Evolutionary conservation across 2,888 invertebrate genomes (phyloP).

Genomic region (Pollenia angustigena): DNA sequence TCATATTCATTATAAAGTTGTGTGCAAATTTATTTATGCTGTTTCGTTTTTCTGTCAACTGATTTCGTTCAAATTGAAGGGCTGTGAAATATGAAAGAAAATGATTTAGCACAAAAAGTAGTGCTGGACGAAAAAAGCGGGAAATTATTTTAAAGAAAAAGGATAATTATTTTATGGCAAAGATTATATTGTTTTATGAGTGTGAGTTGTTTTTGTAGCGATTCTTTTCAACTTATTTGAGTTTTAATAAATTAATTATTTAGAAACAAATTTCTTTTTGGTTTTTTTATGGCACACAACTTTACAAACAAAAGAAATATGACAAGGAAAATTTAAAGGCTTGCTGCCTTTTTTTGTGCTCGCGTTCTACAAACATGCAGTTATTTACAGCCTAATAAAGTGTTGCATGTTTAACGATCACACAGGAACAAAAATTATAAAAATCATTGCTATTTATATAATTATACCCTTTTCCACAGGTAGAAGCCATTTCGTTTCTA

Average conservation of each 20-base stretch:
- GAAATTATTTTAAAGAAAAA: neutral
- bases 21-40: neutral
- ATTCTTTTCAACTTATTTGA: neutral
- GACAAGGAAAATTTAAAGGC: too few relatives aligned
- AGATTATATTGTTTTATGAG: neutral
- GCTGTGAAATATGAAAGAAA: neutral
- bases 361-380: too few relatives aligned
- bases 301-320: too few relatives aligned
- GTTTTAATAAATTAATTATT: slow-evolving; percentile 12
- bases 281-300: too few relatives aligned
- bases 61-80: neutral
- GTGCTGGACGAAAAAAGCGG: neutral
- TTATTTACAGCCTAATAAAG: too few relatives aligned
- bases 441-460: too few relatives aligned
- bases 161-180: neutral
- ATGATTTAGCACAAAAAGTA: neutral
- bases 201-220: neutral
- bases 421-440: too few relatives aligned
- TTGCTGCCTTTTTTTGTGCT: too few relatives aligned
- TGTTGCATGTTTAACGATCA: too few relatives aligned
- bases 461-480: too few relatives aligned
- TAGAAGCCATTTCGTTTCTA: too few relatives aligned
- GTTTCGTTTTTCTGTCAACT: neutral
- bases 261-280: neutral
- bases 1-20: neutral